A percentile compares a stretch with the other conserved stretches of the same genome.
Evolutionary conservation across 2,888 invertebrate genomes (phyloP).

Genomic region (Spicauda simplicius): DNA sequence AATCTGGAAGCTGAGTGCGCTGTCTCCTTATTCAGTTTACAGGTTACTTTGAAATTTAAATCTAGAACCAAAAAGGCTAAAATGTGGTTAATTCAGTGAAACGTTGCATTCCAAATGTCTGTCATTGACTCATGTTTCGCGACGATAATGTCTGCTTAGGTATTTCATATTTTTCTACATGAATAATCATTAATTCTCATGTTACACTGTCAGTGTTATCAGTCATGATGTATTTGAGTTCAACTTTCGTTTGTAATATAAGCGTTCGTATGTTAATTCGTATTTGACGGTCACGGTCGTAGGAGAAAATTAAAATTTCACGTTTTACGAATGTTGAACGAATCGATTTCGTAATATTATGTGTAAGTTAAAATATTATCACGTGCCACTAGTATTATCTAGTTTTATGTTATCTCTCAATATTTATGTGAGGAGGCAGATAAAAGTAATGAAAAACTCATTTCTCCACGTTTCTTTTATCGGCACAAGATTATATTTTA

Average conservation of each 20-base stretch:
- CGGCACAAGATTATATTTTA: background rate
- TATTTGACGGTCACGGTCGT: slow-evolving; percentile 27
- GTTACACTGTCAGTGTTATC: too few relatives aligned
- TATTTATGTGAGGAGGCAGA: slow-evolving; percentile 24
- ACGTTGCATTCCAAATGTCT: too few relatives aligned
- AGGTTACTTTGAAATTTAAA: too few relatives aligned
- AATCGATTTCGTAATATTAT: slow-evolving; percentile 15
- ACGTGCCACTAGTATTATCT: slow-evolving; percentile 17
- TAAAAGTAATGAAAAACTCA: slow-evolving; percentile 6
- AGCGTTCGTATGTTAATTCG: slow-evolving; percentile 12
- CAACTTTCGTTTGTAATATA: slow-evolving; percentile 13
- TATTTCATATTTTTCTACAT: too few relatives aligned
- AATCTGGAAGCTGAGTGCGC: slow-evolving; percentile 9
- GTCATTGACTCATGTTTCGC: too few relatives aligned
- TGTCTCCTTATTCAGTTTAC: background rate
- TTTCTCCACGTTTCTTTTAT: slow-evolving; percentile 49
- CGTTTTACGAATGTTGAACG: slow-evolving; percentile 9
- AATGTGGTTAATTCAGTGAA: too few relatives aligned
- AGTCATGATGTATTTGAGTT: background rate
- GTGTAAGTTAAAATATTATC: slow-evolving; percentile 12
- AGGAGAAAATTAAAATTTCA: slow-evolving; percentile 22
- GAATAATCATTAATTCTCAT: too few relatives aligned
- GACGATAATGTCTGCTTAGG: too few relatives aligned
- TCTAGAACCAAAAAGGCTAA: too few relatives aligned
- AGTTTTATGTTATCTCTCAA: slow-evolving; percentile 9